Evolutionary conservation across 2,113 vertebrate genomes (phyloP).

Genomic region (Danionella cerebrum): DNA sequence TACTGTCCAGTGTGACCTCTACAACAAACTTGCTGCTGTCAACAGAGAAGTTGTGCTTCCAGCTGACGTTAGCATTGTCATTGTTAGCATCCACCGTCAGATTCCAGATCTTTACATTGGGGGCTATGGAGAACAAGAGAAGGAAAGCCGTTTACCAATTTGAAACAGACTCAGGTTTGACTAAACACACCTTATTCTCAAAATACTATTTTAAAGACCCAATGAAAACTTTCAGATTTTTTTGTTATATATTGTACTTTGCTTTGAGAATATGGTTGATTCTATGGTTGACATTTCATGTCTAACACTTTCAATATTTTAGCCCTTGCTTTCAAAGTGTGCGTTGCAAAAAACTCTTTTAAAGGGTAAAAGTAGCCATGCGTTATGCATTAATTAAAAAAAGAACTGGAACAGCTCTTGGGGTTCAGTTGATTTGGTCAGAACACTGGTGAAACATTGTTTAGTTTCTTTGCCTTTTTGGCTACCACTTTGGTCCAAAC

Average conservation of each 20-base stretch:
- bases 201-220: neutral
- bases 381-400: too few species aligned
- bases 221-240: neutral
- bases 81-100: slow-evolving; percentile 91
- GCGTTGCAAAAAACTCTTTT: too few species aligned
- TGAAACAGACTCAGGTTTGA: neutral
- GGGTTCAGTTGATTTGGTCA: too few species aligned
- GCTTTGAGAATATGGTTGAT: too few species aligned
- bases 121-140: slow-evolving; percentile 76
- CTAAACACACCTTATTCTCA: neutral
- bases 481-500: too few species aligned
- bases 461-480: too few species aligned
- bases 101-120: slow-evolving; percentile 83
- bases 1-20: slow-evolving; percentile 96
- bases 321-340: too few species aligned
- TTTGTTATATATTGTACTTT: neutral
- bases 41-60: slow-evolving; percentile 90
- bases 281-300: too few species aligned
- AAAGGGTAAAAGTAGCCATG: too few species aligned
- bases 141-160: slow-evolving; percentile 52
- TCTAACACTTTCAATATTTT: too few species aligned
- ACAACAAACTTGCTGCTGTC: slow-evolving; percentile 90
- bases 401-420: too few species aligned
- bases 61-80: slow-evolving; percentile 97
- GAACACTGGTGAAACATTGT: too few species aligned